These are phyloP conservation scores for Scrobipalpa atriplicella DNA, from an alignment of 2,888 invertebrate genomes.

Conservation along the genomic window DNA sequence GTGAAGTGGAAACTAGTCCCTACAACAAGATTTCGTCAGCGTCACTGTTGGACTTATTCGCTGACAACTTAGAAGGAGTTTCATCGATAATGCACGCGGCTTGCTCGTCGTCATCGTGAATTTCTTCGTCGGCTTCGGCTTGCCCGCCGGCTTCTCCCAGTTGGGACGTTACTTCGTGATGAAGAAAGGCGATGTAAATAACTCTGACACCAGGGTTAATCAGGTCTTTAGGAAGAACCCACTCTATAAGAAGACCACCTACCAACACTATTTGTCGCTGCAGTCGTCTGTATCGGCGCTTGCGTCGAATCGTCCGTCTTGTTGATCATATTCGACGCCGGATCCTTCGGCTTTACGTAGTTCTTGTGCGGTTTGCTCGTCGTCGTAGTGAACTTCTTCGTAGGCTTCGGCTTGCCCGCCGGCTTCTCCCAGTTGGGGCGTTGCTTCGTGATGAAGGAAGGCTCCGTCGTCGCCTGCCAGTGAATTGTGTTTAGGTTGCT, in stretches of 20 bases:
- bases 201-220: no score
- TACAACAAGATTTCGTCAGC: constrained; percentile 82
- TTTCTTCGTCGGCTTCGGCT: no score
- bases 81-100: no score
- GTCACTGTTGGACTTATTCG: no score
- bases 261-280: constrained; percentile 69
- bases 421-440: constrained; percentile 87
- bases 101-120: no score
- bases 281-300: constrained; percentile 59
- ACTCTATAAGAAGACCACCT: constrained; percentile 21
- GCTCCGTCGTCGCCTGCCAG: constrained; percentile 91
- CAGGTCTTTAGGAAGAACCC: no score
- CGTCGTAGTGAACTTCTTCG: constrained; percentile 84
- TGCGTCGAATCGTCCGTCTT: constrained; percentile 65
- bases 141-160: no score
- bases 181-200: no score
- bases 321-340: constrained; percentile 64
- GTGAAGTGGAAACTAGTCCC: constrained; percentile 79
- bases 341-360: constrained; percentile 72
- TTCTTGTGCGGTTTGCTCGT: constrained; percentile 77
- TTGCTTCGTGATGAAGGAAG: constrained; percentile 89
- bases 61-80: no score
- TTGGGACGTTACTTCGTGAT: no score
- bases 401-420: constrained; percentile 82
- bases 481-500: constrained; percentile 83